Percentiles rank a stretch among this genome's conserved stretches.
These are phyloP conservation scores for Ceratina japonica DNA, from an alignment of 1,140 invertebrate genomes.

Conservation along the genomic window DNA sequence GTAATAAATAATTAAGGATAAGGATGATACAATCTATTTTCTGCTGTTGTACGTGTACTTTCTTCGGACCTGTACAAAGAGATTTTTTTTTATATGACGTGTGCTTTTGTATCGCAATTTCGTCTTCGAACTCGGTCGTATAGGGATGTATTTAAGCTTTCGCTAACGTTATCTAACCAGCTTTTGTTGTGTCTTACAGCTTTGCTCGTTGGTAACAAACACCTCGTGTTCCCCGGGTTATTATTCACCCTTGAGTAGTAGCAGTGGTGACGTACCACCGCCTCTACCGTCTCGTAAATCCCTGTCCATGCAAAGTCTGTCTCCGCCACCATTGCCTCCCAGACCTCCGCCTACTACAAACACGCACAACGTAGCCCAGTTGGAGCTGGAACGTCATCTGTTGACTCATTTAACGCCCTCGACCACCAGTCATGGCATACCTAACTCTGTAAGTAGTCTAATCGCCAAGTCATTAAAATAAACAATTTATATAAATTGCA, in stretches of 20 bases:
- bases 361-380: constrained; percentile 75
- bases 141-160: constrained; percentile 58
- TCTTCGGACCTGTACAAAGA: constrained; percentile 14
- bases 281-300: constrained; percentile 83
- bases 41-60: constrained; percentile 18
- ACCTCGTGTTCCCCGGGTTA: constrained; percentile 75
- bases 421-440: constrained; percentile 77
- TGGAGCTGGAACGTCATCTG: constrained; percentile 79
- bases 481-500: constrained; percentile 44
- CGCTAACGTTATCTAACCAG: constrained; percentile 60
- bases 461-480: constrained; percentile 58
- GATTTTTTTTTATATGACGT: constrained; percentile 19
- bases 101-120: constrained; percentile 28
- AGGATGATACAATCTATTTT: constrained; percentile 14
- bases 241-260: constrained; percentile 73
- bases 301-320: constrained; percentile 77
- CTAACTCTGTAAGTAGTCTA: constrained; percentile 79
- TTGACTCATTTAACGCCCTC: constrained; percentile 81
- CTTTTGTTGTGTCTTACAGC: constrained; percentile 80
- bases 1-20: not conserved
- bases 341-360: constrained; percentile 74
- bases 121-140: constrained; percentile 17
- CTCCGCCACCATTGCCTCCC: constrained; percentile 77
- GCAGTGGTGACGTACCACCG: constrained; percentile 79
- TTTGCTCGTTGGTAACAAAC: constrained; percentile 80